phyloP scores from a whole-genome alignment of 2,888 invertebrate species.

The Melanargia galathea region DNA sequence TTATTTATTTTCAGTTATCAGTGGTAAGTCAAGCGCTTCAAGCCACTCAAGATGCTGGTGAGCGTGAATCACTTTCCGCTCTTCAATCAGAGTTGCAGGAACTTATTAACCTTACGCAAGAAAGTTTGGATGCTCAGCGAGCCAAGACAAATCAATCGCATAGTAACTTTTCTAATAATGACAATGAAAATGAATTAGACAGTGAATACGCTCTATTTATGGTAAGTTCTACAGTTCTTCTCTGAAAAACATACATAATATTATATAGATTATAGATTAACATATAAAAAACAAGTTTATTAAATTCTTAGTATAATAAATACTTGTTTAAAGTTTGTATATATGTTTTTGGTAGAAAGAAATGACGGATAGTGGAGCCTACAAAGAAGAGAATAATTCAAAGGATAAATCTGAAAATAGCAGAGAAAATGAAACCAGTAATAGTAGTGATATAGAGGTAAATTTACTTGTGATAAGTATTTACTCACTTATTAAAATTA shows the following conservation, averaged over 20 bases:
- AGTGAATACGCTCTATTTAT: slow-evolving; percentile 87
- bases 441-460: slow-evolving; percentile 77
- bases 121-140: slow-evolving; percentile 72
- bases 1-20: slow-evolving; percentile 70
- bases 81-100: slow-evolving; percentile 85
- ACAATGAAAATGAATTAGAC: slow-evolving; percentile 57
- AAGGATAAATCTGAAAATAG: slow-evolving; percentile 48
- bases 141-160: slow-evolving; percentile 37
- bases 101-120: slow-evolving; percentile 85
- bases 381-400: slow-evolving; percentile 54
- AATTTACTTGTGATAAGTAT: no score
- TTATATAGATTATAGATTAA: no score
- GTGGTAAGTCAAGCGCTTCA: slow-evolving; percentile 84
- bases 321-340: neutral
- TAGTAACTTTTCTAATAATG: slow-evolving; percentile 24
- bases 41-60: slow-evolving; percentile 67
- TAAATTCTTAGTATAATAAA: neutral
- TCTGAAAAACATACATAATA: neutral
- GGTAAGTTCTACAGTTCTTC: slow-evolving; percentile 62
- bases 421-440: slow-evolving; percentile 59
- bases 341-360: slow-evolving; percentile 71
- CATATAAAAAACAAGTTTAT: no score
- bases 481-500: no score
- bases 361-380: slow-evolving; percentile 76
- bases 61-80: slow-evolving; percentile 81